A percentile compares a stretch with the other conserved stretches of the same genome.
These are phyloP conservation scores for Drosophila sordidapex DNA, from an alignment of 2,888 invertebrate species.

Conservation along the genomic window DNA sequence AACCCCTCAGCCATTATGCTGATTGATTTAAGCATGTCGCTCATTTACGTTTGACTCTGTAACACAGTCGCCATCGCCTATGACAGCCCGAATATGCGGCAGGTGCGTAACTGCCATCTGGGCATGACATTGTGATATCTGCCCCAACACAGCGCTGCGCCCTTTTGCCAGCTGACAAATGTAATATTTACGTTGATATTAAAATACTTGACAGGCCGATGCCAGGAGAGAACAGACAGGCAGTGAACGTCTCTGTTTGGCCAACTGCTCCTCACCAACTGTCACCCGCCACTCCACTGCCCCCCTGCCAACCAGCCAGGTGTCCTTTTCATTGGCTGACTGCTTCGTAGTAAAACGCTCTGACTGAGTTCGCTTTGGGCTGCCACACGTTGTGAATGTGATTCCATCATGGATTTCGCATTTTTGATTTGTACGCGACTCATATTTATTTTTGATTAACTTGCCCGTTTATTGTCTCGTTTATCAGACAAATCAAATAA, in stretches of 20 bases:
- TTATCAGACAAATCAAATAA: conserved; percentile 1
- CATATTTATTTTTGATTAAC: conserved; percentile 59
- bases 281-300: not conserved
- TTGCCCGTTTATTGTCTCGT: conserved; percentile 46
- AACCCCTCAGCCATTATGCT: conserved; percentile 29
- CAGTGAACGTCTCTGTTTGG: conserved; percentile 4
- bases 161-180: conserved; percentile 55
- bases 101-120: conserved; percentile 41
- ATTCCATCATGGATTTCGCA: conserved; percentile 11
- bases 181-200: conserved; percentile 66
- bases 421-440: conserved; percentile 37
- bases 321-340: not conserved
- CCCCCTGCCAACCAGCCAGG: not conserved
- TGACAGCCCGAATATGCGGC: conserved; percentile 25
- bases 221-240: not conserved
- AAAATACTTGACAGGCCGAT: conserved; percentile 54
- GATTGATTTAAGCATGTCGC: conserved; percentile 39
- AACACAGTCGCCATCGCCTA: conserved; percentile 6
- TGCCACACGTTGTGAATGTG: conserved; percentile 1
- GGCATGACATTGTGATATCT: conserved; percentile 45
- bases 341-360: not conserved
- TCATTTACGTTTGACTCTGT: conserved; percentile 4
- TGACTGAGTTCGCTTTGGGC: not conserved
- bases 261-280: conserved; percentile 3
- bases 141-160: not conserved